These are phyloP conservation scores for Hirtodrosophila duncani DNA, from an alignment of 2,888 invertebrate genomes.

Conservation along the genomic window DNA sequence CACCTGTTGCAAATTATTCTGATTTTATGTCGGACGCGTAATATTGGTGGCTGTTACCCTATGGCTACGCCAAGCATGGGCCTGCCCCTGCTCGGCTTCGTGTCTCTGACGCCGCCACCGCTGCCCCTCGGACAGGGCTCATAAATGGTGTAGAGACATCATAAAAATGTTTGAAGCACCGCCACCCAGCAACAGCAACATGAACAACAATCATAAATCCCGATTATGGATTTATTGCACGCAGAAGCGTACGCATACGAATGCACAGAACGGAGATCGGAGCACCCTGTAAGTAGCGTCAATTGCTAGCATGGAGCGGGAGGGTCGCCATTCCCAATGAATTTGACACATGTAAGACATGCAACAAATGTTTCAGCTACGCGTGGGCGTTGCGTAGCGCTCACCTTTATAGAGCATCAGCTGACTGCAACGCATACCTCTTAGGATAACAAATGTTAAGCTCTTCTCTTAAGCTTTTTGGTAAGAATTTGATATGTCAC, in stretches of 20 bases:
- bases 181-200: conserved; percentile 40
- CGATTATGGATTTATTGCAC: conserved; percentile 71
- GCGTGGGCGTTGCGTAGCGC: too few species aligned
- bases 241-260: conserved; percentile 22
- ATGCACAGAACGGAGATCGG: conserved; percentile 24
- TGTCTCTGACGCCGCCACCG: not conserved
- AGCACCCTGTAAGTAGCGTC: conserved; percentile 22
- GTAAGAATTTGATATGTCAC: too few species aligned
- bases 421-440: too few species aligned
- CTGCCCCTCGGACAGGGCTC: conserved; percentile 40
- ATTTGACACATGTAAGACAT: conserved; percentile 22
- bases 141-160: conserved; percentile 72
- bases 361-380: conserved; percentile 16
- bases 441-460: too few species aligned
- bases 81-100: conserved; percentile 2
- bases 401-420: too few species aligned
- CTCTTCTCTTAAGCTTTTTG: too few species aligned
- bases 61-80: conserved; percentile 28
- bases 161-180: conserved; percentile 71
- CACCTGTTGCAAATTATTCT: conserved; percentile 72
- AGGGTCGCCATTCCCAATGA: not conserved
- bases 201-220: conserved; percentile 65
- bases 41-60: conserved; percentile 58
- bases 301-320: not conserved
- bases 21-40: conserved; percentile 64